Base-by-base conservation (phyloP, 2,113 vertebrate genomes). In the Ursus arctos region DNA sequence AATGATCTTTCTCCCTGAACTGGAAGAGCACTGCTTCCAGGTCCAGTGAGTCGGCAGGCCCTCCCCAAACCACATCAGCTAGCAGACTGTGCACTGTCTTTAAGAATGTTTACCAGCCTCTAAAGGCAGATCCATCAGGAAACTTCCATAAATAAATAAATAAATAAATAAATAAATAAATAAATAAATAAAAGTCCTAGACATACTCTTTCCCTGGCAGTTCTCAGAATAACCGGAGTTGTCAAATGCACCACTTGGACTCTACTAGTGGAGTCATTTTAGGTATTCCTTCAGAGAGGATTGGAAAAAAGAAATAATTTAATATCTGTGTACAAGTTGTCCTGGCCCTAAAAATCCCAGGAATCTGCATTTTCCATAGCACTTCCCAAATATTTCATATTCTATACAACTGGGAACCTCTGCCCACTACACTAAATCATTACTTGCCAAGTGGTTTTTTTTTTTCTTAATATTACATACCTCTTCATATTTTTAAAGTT, bases 201-300 rank as follows among this genome's bases (percentile, higher is more conserved):
- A 81, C 57, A 6, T 63, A 13, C 22, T 63, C 14, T 94, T 77
- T 61, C 12, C 31, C 12, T 71, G 43, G 31, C 8, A 51, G 5
- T 1, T 71, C 31, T 96, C 31, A 91, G 89, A 40, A 69, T 13
- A 76, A 69, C 43, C 4, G 10, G 18, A 1, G 22, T n/a, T 40
- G 53, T 84, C 69, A 82, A 53, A 84, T 51, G 21, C 0, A 36
- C 21, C 36, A 57, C 21, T 12, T 43, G 8, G 10, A 40, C 10
- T 55, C n/a, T 9, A 22, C 5, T 31, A 24, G 4, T 6, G 1
- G 9, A 33, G 14, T 22, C 0, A 0, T n/a, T 61, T 18, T n/a
- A 65, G n/a, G 0, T 71, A 9, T 49, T 81, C 14, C 18, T 80
- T 74, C 12, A 67, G 51, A 95, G 11, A 81, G 7, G 4, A 24